Evolutionary conservation across 2,888 invertebrate genomes (phyloP).

Genomic region (Onthophagus sagittarius): DNA sequence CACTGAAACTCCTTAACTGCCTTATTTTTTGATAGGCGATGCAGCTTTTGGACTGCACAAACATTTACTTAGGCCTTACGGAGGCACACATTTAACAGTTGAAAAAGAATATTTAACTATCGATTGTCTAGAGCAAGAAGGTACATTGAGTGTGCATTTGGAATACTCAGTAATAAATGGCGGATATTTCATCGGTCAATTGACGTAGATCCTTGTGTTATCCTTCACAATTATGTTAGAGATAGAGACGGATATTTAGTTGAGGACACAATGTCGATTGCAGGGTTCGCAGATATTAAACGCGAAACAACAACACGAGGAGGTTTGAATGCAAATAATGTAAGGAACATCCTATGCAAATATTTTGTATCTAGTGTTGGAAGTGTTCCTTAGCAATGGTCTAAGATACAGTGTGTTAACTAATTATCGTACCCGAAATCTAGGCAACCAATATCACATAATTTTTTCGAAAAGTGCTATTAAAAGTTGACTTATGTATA

Average conservation of each 20-base stretch:
- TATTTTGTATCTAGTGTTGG: neutral
- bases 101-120: slow-evolving; percentile 11
- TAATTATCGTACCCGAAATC: too few species aligned
- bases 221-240: too few species aligned
- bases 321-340: too few species aligned
- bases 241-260: too few species aligned
- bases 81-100: slow-evolving; percentile 6
- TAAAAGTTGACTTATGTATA: too few species aligned
- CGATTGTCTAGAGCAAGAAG: slow-evolving; percentile 7
- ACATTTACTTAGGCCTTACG: slow-evolving; percentile 9
- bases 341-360: neutral
- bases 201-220: slow-evolving; percentile 1
- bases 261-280: too few species aligned
- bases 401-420: neutral
- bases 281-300: too few species aligned
- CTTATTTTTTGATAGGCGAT: slow-evolving; percentile 13
- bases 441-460: too few species aligned
- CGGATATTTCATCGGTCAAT: neutral
- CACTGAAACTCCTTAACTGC: slow-evolving; percentile 13
- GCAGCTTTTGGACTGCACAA: slow-evolving; percentile 16
- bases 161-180: neutral
- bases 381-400: neutral
- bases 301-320: too few species aligned
- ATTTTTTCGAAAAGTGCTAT: too few species aligned
- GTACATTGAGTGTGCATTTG: slow-evolving; percentile 11